Evolutionary conservation across 2,888 invertebrate genomes (phyloP).

Genomic region (Tupiocoris notatus): DNA sequence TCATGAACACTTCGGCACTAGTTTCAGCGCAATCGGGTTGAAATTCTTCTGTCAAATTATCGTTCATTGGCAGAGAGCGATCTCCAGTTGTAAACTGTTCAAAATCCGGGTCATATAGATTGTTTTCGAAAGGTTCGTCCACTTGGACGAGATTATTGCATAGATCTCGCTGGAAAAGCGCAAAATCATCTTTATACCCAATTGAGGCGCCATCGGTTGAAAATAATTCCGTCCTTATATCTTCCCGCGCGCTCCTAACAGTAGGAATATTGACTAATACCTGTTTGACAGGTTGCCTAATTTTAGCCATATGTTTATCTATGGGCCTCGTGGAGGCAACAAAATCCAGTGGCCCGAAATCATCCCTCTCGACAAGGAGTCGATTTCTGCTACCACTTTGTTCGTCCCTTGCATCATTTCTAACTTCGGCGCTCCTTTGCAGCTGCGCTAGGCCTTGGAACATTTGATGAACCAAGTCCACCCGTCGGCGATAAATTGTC

Average conservation of each 20-base stretch:
- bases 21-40: too few relatives aligned
- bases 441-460: neutral
- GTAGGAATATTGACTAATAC: neutral
- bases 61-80: too few relatives aligned
- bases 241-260: neutral
- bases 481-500: constrained; percentile 69
- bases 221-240: neutral
- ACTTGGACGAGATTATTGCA: too few relatives aligned
- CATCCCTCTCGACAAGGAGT: constrained; percentile 41
- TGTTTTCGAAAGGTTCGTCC: too few relatives aligned
- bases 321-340: constrained; percentile 10
- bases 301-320: too few relatives aligned
- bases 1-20: too few relatives aligned
- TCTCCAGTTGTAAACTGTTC: too few relatives aligned
- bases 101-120: too few relatives aligned
- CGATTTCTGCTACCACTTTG: too few relatives aligned
- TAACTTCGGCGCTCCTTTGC: constrained; percentile 1
- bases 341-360: constrained; percentile 40
- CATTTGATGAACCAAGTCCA: constrained; percentile 60
- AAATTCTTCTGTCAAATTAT: too few relatives aligned
- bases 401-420: neutral
- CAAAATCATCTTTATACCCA: neutral
- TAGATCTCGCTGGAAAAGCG: neutral
- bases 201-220: neutral
- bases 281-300: neutral